A percentile compares a stretch with the other conserved stretches of the same genome.
Evolutionary conservation across 2,797 vertebrate species (phyloP).

Genomic region (Argya squamiceps): DNA sequence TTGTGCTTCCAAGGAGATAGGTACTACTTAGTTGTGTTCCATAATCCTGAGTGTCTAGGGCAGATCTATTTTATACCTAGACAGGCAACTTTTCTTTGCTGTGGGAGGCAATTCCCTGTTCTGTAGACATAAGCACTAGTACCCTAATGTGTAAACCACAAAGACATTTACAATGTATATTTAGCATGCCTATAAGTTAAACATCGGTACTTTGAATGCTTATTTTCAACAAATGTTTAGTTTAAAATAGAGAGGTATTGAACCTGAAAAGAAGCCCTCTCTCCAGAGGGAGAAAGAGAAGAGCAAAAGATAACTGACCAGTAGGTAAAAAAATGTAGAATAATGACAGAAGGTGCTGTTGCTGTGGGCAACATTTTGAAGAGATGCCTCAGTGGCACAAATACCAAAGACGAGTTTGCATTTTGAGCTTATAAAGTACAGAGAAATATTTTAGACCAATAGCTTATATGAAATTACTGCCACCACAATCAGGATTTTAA

Average conservation of each 20-base stretch:
- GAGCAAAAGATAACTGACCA: background rate
- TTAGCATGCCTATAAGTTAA: background rate
- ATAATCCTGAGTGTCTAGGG: background rate
- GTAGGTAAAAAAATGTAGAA: background rate
- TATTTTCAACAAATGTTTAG: background rate
- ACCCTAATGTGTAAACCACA: background rate
- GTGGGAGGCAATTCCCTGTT: background rate
- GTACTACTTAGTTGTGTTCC: background rate
- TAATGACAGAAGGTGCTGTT: background rate
- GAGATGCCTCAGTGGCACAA: background rate
- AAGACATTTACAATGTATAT: background rate
- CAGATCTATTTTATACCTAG: background rate
- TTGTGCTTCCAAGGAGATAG: slow-evolving; percentile 8
- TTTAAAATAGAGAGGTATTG: background rate
- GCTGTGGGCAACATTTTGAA: background rate
- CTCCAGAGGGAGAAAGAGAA: background rate
- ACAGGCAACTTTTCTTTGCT: background rate
- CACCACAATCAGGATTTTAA: background rate
- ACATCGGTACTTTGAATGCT: background rate
- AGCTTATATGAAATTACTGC: background rate
- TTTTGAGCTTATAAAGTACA: background rate
- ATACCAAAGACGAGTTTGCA: background rate
- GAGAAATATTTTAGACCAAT: background rate
- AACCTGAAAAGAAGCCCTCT: background rate
- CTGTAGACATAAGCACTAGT: background rate